phyloP scores from a whole-genome alignment of 2,797 vertebrate species.

The Amblyopsis hoosieri region DNA sequence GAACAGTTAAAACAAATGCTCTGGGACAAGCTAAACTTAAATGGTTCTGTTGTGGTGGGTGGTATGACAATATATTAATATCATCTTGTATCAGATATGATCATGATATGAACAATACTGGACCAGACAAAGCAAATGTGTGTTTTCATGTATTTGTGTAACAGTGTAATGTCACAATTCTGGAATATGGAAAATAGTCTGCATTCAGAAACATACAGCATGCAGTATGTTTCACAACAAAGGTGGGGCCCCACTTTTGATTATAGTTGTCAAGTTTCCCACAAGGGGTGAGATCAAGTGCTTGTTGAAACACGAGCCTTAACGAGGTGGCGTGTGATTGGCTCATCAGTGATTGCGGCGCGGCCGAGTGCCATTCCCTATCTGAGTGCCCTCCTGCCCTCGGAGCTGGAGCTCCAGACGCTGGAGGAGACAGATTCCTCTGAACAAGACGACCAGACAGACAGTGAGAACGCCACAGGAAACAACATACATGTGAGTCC shows the following conservation, averaged over 20 bases:
- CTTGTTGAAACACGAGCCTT: background rate
- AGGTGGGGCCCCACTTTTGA: background rate
- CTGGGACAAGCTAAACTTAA: no score
- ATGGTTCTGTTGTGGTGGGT: no score
- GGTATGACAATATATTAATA: no score
- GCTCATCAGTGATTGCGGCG: slow-evolving; percentile 89
- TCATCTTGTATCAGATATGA: no score
- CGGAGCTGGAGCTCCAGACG: slow-evolving; percentile 93
- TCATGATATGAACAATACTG: no score
- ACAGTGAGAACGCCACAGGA: slow-evolving; percentile 87
- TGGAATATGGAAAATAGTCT: no score
- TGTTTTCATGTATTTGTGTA: no score
- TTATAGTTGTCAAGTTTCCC: background rate
- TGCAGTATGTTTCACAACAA: no score
- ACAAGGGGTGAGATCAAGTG: background rate
- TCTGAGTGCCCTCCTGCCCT: slow-evolving; percentile 93
- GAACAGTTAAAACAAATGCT: no score
- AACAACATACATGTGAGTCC: slow-evolving; percentile 78
- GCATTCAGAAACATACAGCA: no score
- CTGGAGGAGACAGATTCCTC: slow-evolving; percentile 98
- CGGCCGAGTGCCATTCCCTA: slow-evolving; percentile 89
- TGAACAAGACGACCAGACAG: slow-evolving; percentile 96
- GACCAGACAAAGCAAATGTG: no score
- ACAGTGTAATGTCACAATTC: no score
- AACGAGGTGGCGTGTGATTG: background rate